phyloP scores from a whole-genome alignment of 2,888 invertebrate genomes.

The Stenurella melanura region DNA sequence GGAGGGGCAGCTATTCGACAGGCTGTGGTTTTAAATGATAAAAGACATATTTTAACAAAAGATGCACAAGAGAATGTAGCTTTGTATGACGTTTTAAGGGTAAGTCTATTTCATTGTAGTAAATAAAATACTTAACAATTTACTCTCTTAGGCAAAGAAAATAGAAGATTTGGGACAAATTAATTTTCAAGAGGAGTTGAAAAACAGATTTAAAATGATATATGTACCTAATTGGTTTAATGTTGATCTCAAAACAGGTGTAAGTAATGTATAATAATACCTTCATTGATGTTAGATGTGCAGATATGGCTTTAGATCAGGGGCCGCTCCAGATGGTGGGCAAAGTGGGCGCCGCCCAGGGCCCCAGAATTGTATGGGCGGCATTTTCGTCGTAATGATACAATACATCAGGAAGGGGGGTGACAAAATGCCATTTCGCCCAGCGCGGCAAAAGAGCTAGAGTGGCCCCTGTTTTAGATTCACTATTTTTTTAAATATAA shows the following conservation, averaged over 20 bases:
- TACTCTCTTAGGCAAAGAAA: conserved; percentile 79
- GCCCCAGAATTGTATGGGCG: too few species aligned
- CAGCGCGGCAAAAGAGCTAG: too few species aligned
- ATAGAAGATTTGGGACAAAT: conserved; percentile 93
- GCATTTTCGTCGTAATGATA: too few species aligned
- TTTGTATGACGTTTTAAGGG: conserved; percentile 94
- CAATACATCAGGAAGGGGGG: too few species aligned
- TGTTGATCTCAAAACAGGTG: conserved; percentile 98
- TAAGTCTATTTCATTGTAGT: conserved; percentile 64
- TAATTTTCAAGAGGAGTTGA: conserved; percentile 94
- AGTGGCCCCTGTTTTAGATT: too few species aligned
- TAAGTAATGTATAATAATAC: conserved; percentile 72
- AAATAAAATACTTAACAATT: background rate
- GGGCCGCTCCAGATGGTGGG: too few species aligned
- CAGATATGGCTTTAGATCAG: too few species aligned
- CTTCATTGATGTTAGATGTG: too few species aligned
- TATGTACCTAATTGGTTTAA: conserved; percentile 99
- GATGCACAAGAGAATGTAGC: conserved; percentile 94
- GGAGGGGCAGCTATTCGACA: conserved; percentile 97
- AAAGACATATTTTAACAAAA: conserved; percentile 95
- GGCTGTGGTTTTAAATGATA: conserved; percentile 95
- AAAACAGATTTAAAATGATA: conserved; percentile 92
- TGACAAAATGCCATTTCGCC: too few species aligned
- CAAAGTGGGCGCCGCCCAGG: too few species aligned
- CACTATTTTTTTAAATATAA: too few species aligned